phyloP scores from a whole-genome alignment of 2,797 vertebrate species.

The Tokudaia tokunoshimensis region DNA sequence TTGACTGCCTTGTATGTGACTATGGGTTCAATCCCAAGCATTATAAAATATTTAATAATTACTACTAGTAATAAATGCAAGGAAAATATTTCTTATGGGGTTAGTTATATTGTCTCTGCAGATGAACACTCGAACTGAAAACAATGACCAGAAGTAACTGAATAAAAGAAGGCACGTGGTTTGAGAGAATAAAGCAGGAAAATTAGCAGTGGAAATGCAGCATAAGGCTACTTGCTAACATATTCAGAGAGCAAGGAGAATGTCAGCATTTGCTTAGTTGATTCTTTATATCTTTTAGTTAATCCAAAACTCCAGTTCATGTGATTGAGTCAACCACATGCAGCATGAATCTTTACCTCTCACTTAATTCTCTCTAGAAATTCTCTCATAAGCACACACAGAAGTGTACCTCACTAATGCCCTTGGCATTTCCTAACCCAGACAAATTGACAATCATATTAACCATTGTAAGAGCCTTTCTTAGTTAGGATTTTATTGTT shows the following conservation, averaged over 20 bases:
- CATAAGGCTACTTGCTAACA: background rate
- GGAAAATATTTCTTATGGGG: background rate
- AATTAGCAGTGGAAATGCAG: background rate
- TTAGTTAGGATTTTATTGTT: background rate
- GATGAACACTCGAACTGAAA: background rate
- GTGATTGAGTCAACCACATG: background rate
- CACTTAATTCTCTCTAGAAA: background rate
- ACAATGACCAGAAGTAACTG: background rate
- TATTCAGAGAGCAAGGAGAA: background rate
- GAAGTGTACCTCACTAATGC: background rate
- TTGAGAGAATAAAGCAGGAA: background rate
- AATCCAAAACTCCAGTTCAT: background rate
- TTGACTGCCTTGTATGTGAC: background rate
- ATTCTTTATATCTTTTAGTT: background rate
- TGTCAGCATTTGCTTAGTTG: background rate
- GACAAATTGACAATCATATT: background rate
- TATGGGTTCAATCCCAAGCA: background rate
- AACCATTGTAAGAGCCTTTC: background rate
- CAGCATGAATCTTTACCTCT: background rate
- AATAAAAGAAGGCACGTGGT: background rate
- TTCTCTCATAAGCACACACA: background rate
- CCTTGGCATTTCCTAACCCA: background rate
- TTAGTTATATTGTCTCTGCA: background rate
- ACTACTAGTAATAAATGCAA: background rate
- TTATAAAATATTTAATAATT: background rate